Evolutionary conservation across 2,888 invertebrate genomes (phyloP), one percentile per base, ranked within the genome.

Genomic region (Macropis europaea): DNA sequence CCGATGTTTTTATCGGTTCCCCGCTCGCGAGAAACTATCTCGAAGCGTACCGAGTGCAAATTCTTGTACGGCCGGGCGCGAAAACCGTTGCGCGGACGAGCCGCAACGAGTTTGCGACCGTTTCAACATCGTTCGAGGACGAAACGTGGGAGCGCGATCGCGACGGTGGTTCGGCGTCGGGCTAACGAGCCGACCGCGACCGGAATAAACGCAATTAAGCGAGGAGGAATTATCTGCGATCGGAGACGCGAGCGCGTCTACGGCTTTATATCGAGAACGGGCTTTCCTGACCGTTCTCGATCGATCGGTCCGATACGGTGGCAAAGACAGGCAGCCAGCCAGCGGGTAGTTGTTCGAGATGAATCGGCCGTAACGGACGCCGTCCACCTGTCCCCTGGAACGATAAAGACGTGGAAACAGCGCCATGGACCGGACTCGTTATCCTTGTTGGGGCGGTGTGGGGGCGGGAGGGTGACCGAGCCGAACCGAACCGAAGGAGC

Each of bases 401-500:
- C 62, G 68, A 79, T 69, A 76, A 78, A 75, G 74, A 76, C 70
- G 56, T 53, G 73, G 60, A 74, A 77, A 77, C 62, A 57, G 9
- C 57, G 38, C 26, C 53, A 22, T 3, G 9, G 42, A 26, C 71
- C 42, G 57, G 71, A 74, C 85, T 87, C 82, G 84, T 87, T 87
- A 87, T 84, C 83, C 84, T 85, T 82, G 83, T 85, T 82, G 81
- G 81, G 69, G 69, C 34, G 68, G 7, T 47, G 70, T 57, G 59
- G 36, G 56, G 30, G 9, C n/a, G 17, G 64, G n/a, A n/a, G n/a
- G n/a, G n/a, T n/a, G n/a, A 15, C 13, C 45, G 45, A 19, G 17
- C 45, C 17, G 17, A 32, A 59, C 38, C 43, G 30, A 17, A 40
- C n/a, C n/a, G n/a, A n/a, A n/a, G n/a, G n/a, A n/a, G n/a, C n/a